Base-by-base conservation (phyloP, 2,113 vertebrate genomes). In the Apodemus speciosus region DNA sequence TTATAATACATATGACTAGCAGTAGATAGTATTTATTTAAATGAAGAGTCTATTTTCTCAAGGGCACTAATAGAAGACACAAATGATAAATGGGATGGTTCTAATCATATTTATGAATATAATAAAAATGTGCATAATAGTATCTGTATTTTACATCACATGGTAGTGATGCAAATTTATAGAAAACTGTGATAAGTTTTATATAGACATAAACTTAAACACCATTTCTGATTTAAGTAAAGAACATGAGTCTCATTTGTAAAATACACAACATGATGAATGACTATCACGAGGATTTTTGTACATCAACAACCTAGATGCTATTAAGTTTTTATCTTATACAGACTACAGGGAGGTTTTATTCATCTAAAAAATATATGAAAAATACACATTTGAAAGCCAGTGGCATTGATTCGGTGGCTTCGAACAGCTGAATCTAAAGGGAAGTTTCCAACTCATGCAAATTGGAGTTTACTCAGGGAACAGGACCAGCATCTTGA, bases 391-490 rank as follows among this genome's bases (percentile, higher is more conserved):
- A 95, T 84, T 97, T 85, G 66, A 91, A 77, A 83, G 21, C 30
- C 90, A 79, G 81, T 69, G 89, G 4, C 0, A 21, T 95, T 16
- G 25, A 10, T 58, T 84, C 25, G 16, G 51, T 89, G 64, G 23
- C 4, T 79, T 90, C 96, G 51, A 89, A 32, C 8, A 38, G 91
- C 95, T 38, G 20, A 20, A 7, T 4, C 73, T 95, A 97, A 91
- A 23, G 35, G 20, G 49, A 91, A 27, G 46, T 68, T 96, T 97
- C 88, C 94, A 97, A 95, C 4, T 97, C 38, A 27, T 75, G 85
- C 96, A 98, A 98, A 96, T 72, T 69, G 35, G 93, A 98, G 94
- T 98, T 97, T 97, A 94, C 93, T 94, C 21, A 91, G 80, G 46
- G 97, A 97, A 89, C 93, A 97, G 85, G 0, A 0, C 51, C 85